These are phyloP conservation scores for Galago senegalensis DNA, from an alignment of 2,797 vertebrate species.

Conservation along the genomic window DNA sequence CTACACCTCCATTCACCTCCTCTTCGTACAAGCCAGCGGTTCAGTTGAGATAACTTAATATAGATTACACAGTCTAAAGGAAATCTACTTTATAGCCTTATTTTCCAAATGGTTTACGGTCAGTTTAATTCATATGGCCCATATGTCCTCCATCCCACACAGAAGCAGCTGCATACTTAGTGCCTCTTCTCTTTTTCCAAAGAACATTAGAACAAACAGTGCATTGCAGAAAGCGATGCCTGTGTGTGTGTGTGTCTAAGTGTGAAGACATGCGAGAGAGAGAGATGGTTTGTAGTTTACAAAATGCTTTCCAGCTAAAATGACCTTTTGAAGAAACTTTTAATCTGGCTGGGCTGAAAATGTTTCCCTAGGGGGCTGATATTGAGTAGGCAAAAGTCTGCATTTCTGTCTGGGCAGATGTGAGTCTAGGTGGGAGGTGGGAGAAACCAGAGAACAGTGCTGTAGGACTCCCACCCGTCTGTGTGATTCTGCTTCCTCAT, in stretches of 20 bases:
- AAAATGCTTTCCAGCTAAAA: slow-evolving; percentile 41
- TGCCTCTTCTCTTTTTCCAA: not conserved
- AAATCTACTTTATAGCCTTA: slow-evolving; percentile 50
- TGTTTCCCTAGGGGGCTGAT: not conserved
- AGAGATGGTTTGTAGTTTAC: slow-evolving; percentile 3
- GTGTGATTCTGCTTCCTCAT: slow-evolving; percentile 73
- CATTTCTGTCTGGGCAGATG: slow-evolving; percentile 72
- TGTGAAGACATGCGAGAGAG: not conserved
- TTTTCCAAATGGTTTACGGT: slow-evolving; percentile 9
- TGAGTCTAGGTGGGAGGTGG: slow-evolving; percentile 72
- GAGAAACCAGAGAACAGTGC: slow-evolving; percentile 57
- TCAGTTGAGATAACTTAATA: slow-evolving; percentile 34
- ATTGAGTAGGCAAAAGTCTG: slow-evolving; percentile 19
- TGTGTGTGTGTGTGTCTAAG: not conserved
- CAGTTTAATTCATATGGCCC: slow-evolving; percentile 60
- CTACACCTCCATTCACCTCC: not conserved
- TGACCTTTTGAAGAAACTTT: slow-evolving; percentile 58
- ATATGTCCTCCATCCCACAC: not conserved
- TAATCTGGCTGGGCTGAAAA: slow-evolving; percentile 51
- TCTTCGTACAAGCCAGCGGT: not conserved
- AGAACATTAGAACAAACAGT: slow-evolving; percentile 22
- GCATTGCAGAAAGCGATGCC: not conserved
- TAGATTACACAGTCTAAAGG: not conserved
- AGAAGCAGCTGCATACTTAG: not conserved
- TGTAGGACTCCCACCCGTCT: slow-evolving; percentile 44